Percentiles rank a stretch among this genome's conserved stretches.
These are phyloP conservation scores for Mamestra brassicae DNA, from an alignment of 2,888 invertebrate genomes.

Conservation along the genomic window DNA sequence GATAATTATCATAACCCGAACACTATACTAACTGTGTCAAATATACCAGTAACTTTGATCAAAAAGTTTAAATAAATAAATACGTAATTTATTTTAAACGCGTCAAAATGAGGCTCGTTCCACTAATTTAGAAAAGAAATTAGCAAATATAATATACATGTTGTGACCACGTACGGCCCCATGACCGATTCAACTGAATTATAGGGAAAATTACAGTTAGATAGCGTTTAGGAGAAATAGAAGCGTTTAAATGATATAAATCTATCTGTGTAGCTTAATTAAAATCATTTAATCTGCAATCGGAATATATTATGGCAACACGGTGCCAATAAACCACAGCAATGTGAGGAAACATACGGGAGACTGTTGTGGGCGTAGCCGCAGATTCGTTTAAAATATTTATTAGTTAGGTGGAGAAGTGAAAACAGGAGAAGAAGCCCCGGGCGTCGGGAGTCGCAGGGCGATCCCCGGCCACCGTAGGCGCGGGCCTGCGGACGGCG, in stretches of 20 bases:
- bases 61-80: slow-evolving; percentile 29
- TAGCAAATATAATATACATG: slow-evolving; percentile 51
- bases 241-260: slow-evolving; percentile 77
- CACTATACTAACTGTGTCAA: slow-evolving; percentile 40
- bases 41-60: slow-evolving; percentile 29
- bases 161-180: slow-evolving; percentile 58
- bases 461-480: too few relatives aligned
- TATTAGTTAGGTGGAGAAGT: not conserved
- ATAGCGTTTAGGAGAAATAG: slow-evolving; percentile 66
- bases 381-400: slow-evolving; percentile 13
- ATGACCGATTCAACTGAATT: slow-evolving; percentile 64
- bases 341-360: slow-evolving; percentile 72
- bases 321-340: slow-evolving; percentile 83
- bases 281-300: slow-evolving; percentile 87
- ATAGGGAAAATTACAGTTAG: slow-evolving; percentile 75
- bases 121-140: slow-evolving; percentile 46
- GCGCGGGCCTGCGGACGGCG: too few relatives aligned
- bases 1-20: slow-evolving; percentile 49
- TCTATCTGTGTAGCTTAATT: slow-evolving; percentile 82
- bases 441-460: too few relatives aligned
- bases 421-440: too few relatives aligned
- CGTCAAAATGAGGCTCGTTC: slow-evolving; percentile 26
- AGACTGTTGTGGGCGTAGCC: slow-evolving; percentile 28
- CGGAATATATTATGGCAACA: slow-evolving; percentile 85
- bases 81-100: slow-evolving; percentile 22